Percentiles rank a stretch among this genome's conserved stretches.
Evolutionary conservation across 2,797 vertebrate genomes (phyloP).

Genomic region (Oreortyx pictus): DNA sequence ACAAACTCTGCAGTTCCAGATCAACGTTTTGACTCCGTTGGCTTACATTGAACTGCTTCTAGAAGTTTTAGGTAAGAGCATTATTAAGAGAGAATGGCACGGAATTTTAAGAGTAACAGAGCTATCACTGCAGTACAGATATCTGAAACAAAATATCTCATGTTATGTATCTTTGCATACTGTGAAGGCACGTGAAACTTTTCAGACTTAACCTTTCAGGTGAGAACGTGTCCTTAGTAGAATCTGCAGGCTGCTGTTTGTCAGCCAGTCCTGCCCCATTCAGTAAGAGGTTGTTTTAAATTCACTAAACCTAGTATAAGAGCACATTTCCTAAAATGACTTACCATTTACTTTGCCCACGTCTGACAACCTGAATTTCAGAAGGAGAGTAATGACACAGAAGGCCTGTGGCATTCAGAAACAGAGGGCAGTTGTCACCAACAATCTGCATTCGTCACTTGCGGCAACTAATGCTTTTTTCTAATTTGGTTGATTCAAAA

Average conservation of each 20-base stretch:
- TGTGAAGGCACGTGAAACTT: neutral
- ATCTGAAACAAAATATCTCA: neutral
- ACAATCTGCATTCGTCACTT: neutral
- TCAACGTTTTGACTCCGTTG: slow-evolving; percentile 86
- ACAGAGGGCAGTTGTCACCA: neutral
- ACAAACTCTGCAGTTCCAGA: slow-evolving; percentile 86
- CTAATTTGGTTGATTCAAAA: neutral
- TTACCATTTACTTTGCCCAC: neutral
- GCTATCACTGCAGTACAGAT: neutral
- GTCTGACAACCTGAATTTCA: neutral
- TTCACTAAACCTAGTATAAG: neutral
- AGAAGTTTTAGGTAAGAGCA: slow-evolving; percentile 90
- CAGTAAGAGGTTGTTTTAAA: neutral
- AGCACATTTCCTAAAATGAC: neutral
- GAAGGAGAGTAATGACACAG: neutral
- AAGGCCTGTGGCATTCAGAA: neutral
- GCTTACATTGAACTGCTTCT: slow-evolving; percentile 90
- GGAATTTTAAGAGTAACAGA: neutral
- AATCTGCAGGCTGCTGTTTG: neutral
- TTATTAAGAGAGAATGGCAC: neutral
- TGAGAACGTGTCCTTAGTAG: neutral
- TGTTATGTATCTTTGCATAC: neutral
- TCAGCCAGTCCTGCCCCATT: accelerated
- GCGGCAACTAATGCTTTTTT: neutral
- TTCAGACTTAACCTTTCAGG: neutral